A percentile compares a stretch with the other conserved stretches of the same genome.
Evolutionary conservation across 2,797 vertebrate species (phyloP).

Genomic region (Xenopus petersii): DNA sequence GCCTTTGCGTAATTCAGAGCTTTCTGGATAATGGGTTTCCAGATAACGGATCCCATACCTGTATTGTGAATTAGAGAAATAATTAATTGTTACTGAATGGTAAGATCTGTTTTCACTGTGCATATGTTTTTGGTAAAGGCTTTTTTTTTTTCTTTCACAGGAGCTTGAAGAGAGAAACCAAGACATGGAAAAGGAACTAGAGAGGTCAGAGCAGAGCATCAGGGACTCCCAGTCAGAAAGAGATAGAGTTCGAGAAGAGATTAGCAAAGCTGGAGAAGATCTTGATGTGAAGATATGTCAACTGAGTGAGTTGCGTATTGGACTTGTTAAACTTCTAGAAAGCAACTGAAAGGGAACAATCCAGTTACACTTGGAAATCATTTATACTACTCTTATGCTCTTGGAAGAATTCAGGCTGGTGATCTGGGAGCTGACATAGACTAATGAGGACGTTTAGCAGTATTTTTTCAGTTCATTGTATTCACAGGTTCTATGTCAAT

Average conservation of each 20-base stretch:
- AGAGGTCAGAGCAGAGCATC: constrained; percentile 72
- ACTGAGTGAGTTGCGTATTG: constrained; percentile 82
- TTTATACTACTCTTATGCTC: constrained; percentile 10
- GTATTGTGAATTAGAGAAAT: too few relatives aligned
- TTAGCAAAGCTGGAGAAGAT: constrained; percentile 74
- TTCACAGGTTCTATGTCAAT: too few relatives aligned
- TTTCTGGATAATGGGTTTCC: too few relatives aligned
- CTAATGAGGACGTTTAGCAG: constrained; percentile 1
- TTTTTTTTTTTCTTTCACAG: constrained; percentile 56
- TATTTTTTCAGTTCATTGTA: not conserved
- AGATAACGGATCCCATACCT: too few relatives aligned
- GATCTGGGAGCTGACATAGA: not conserved
- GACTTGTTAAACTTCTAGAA: constrained; percentile 82
- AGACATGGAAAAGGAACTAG: constrained; percentile 80
- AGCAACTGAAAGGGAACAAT: constrained; percentile 52
- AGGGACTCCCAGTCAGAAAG: constrained; percentile 70
- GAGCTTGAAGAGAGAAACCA: constrained; percentile 79
- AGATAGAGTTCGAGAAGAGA: constrained; percentile 70
- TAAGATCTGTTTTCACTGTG: too few relatives aligned
- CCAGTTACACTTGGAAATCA: not conserved
- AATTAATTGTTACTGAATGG: too few relatives aligned
- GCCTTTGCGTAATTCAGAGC: too few relatives aligned
- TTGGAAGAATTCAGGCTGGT: constrained; percentile 1
- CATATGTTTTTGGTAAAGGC: too few relatives aligned
- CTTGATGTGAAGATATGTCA: constrained; percentile 88